Evolutionary conservation across 2,888 invertebrate species (phyloP), one percentile per base, ranked within the genome.

Genomic region (Blastobasis adustella): DNA sequence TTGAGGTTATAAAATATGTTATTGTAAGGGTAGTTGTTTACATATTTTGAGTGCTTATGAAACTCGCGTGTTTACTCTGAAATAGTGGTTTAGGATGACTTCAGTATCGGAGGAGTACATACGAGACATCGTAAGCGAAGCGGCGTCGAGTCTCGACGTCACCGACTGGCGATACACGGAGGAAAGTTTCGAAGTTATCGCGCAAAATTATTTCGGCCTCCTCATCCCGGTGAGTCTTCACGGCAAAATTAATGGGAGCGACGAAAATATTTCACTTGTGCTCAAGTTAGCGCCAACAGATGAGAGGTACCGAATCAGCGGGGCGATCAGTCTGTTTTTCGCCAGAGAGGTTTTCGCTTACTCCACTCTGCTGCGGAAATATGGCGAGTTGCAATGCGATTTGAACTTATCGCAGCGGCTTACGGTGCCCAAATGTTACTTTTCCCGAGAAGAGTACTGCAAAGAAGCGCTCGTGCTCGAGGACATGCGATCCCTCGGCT

Each of bases 131-230:
- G 8, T 52, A 6, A n/a, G 9, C 10, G 49, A 50, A 5, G 39
- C 50, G 9, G 48, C 52, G 5, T n/a, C 6, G 42, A 23, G 8
- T 10, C 45, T 41, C 3, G 41, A 52, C 9, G 10, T 65, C 38
- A 52, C 52, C 48, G 57, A 66, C 39, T 82, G 76, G 71, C 53
- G 54, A 9, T 71, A 70, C 56, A 56, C 60, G 6, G 53, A 62
- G 56, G 48, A 63, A 60, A 68, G 65, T 45, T 82, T 86, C 52
- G 66, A 80, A 53, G 65, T 54, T 56, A 71, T 79, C 37, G 84
- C 78, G 1, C 86, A 86, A 60, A 87, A 87, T 57, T 88, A 82
- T 58, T 88, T 88, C 43, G 87, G 85, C 40, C 62, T 80, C 46
- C 63, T 87, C 37, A 60, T 86, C 43, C 86, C 87, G 5, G 60